Base-by-base conservation (phyloP, 2,113 vertebrate species). In the Meriones unguiculatus region DNA sequence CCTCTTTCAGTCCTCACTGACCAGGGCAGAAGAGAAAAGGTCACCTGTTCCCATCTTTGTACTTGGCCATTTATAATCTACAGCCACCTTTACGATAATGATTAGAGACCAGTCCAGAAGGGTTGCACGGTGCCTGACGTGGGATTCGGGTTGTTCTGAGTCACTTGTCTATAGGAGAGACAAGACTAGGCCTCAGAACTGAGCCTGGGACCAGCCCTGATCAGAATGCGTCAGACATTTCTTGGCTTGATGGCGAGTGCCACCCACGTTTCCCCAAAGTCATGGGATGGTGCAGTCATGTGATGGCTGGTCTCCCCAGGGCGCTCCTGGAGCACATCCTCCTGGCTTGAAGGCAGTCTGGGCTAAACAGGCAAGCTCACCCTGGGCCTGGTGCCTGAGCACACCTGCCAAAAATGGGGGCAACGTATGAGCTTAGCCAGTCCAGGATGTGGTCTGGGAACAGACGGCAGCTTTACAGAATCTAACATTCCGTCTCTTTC, bases 151-250 rank as follows among this genome's bases (percentile, higher is more conserved):
- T 28, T 32, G 32, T 35, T 86, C 38, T 73, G 25, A 3, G 24
- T 10, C 41, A 12, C 20, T 30, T 54, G 87, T 77, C 50, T n/a
- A 0, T 46, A 25, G 86, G 52, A 89, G 54, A 57, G 38, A 52
- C 62, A 3, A 28, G 91, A 84, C 70, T 0, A 3, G 80, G 41
- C 64, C 82, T 67, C 46, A 1, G 76, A 46, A 41, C 91, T 46
- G 73, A 41, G 81, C 65, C 70, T 86, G 41, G 95, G 78, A 20
- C 75, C 24, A 4, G 2, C 88, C 80, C 81, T 72, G 3, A 59
- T 88, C n/a, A 57, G 70, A 89, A 96, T 38, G 93, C 54, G 72
- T 87, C 92, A 81, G 95, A 72, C 95, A 0, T 76, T 94, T 65
- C 86, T 95, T 50, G 92, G 95, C 96, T 9, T 18, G 17, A 67